phyloP scores from a whole-genome alignment of 2,888 invertebrate genomes.

The Fragum whitleyi region DNA sequence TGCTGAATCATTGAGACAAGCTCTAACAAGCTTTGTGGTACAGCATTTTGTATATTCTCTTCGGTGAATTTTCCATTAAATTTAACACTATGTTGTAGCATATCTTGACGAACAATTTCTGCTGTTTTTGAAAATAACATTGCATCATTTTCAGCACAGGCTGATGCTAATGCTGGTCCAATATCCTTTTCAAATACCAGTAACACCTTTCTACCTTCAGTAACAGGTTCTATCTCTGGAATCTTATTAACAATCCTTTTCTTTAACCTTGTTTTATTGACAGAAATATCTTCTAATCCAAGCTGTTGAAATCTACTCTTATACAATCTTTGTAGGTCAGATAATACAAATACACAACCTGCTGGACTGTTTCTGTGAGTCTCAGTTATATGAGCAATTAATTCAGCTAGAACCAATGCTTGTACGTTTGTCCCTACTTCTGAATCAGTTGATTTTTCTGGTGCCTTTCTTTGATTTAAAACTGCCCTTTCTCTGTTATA shows the following conservation, averaged over 20 bases:
- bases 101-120: slow-evolving; percentile 52
- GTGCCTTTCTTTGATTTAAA: too few relatives aligned
- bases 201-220: slow-evolving; percentile 33
- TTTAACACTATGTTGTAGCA: slow-evolving; percentile 35
- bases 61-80: slow-evolving; percentile 54
- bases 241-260: slow-evolving; percentile 37
- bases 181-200: slow-evolving; percentile 61
- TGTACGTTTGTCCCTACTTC: too few relatives aligned
- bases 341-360: slow-evolving; percentile 47
- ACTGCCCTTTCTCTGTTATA: too few relatives aligned
- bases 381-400: too few relatives aligned
- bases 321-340: slow-evolving; percentile 49
- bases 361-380: not conserved
- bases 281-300: not conserved
- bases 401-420: too few relatives aligned
- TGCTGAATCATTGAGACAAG: slow-evolving; percentile 50
- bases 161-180: slow-evolving; percentile 36
- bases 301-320: too few relatives aligned
- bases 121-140: slow-evolving; percentile 61
- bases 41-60: slow-evolving; percentile 33
- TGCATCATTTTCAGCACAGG: slow-evolving; percentile 53
- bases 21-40: slow-evolving; percentile 32
- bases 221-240: slow-evolving; percentile 48
- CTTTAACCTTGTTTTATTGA: slow-evolving; percentile 44
- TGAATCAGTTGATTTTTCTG: too few relatives aligned